phyloP scores from a whole-genome alignment of 35 echinoderm and acorn worm species.

The Patiria miniata region DNA sequence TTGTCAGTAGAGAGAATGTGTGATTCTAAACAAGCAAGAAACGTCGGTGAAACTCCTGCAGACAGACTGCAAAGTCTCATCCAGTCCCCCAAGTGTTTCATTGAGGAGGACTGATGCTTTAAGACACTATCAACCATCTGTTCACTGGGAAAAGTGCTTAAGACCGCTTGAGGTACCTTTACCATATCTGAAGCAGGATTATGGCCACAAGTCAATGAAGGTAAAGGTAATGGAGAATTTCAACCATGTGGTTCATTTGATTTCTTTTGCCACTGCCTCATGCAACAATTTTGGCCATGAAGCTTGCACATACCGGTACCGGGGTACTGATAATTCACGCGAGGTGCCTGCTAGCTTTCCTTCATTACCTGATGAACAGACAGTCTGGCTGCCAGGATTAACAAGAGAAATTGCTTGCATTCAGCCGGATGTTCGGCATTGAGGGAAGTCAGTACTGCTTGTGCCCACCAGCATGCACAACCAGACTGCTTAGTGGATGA shows the following conservation, averaged over 20 bases:
- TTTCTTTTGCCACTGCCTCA: background rate
- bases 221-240: background rate
- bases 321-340: background rate
- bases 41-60: background rate
- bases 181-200: background rate
- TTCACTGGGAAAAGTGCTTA: background rate
- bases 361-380: background rate
- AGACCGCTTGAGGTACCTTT: background rate
- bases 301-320: no score
- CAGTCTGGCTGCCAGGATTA: background rate
- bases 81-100: background rate
- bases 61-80: background rate
- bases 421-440: background rate
- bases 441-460: background rate
- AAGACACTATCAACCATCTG: background rate
- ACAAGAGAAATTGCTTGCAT: background rate
- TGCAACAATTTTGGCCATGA: background rate
- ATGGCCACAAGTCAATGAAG: background rate
- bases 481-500: background rate
- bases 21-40: conserved; percentile 4
- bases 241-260: background rate
- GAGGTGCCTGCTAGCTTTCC: background rate
- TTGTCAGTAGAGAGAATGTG: background rate
- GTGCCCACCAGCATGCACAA: background rate
- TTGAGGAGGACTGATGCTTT: background rate